Evolutionary conservation across 2,888 invertebrate species (phyloP).

Genomic region (Patella pellucida): DNA sequence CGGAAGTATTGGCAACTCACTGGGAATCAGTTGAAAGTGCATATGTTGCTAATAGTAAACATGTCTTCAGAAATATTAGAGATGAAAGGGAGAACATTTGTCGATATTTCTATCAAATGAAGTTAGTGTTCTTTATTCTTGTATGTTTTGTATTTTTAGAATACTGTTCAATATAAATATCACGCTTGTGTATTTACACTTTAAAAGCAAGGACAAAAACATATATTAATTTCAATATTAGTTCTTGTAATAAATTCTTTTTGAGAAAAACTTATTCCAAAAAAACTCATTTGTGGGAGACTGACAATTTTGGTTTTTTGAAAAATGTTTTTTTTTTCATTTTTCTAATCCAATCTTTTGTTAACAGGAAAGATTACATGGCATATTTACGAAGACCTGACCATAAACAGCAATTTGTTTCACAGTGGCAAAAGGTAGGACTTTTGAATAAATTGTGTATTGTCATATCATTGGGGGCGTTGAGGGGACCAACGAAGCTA

Average conservation of each 20-base stretch:
- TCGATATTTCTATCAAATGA: constrained; percentile 67
- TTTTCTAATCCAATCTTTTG: not conserved
- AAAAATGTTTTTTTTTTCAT: not conserved
- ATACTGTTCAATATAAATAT: not conserved
- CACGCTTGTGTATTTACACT: not conserved
- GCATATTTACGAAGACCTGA: constrained; percentile 67
- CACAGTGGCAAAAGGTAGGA: constrained; percentile 69
- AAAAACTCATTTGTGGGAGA: not conserved
- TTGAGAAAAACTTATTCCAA: not conserved
- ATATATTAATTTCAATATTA: not conserved
- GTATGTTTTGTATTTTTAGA: not conserved
- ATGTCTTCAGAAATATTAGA: constrained; percentile 65
- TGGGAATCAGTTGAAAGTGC: constrained; percentile 68
- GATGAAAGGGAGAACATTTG: constrained; percentile 68
- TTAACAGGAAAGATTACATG: constrained; percentile 63
- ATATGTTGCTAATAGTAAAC: constrained; percentile 65
- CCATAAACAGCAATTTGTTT: constrained; percentile 69
- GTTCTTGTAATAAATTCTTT: not conserved
- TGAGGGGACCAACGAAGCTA: too few relatives aligned
- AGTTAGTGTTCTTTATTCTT: constrained; percentile 39
- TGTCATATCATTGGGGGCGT: too few relatives aligned
- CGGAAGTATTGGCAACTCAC: constrained; percentile 62
- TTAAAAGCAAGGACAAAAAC: not conserved
- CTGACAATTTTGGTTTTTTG: not conserved
- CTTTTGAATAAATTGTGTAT: too few relatives aligned